Percentiles rank a stretch among this genome's conserved stretches.
Evolutionary conservation across 2,113 vertebrate genomes (phyloP).

Genomic region (Perca fluviatilis): DNA sequence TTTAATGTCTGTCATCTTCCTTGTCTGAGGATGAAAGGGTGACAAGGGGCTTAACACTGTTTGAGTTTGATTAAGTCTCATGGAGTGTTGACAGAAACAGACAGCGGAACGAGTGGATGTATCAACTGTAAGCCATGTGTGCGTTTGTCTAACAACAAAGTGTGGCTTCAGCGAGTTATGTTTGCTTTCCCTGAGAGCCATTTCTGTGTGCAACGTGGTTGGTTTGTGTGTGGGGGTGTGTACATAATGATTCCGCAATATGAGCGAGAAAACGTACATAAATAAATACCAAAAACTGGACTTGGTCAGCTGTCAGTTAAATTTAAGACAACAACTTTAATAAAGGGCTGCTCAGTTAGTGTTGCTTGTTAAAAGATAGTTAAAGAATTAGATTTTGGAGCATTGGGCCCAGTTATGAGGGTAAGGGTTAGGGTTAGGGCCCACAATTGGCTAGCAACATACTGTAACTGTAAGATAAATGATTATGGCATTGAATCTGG

Average conservation of each 20-base stretch:
- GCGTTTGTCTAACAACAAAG: slow-evolving; percentile 44
- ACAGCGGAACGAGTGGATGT: slow-evolving; percentile 40
- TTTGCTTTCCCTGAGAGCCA: slow-evolving; percentile 42
- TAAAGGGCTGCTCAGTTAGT: slow-evolving; percentile 27
- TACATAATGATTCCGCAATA: not conserved
- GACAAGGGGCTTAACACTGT: slow-evolving; percentile 37
- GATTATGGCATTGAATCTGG: slow-evolving; percentile 31
- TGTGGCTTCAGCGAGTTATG: slow-evolving; percentile 15
- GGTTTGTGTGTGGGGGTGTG: not conserved
- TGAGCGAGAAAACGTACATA: slow-evolving; percentile 12
- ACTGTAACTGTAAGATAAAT: slow-evolving; percentile 45
- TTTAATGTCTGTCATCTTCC: slow-evolving; percentile 18
- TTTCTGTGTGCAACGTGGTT: slow-evolving; percentile 18
- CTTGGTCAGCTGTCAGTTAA: slow-evolving; percentile 23
- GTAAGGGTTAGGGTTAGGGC: slow-evolving; percentile 11
- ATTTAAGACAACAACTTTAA: slow-evolving; percentile 11
- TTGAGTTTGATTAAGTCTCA: slow-evolving; percentile 52
- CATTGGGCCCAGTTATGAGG: slow-evolving; percentile 40
- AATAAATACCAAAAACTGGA: not conserved
- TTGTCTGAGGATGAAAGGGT: slow-evolving; percentile 33
- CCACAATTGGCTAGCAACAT: slow-evolving; percentile 57
- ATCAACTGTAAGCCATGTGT: slow-evolving; percentile 38
- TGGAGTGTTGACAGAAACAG: slow-evolving; percentile 49
- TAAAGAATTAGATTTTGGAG: slow-evolving; percentile 34
- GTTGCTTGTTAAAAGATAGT: slow-evolving; percentile 60